Percentiles rank a stretch among this genome's conserved stretches.
These are phyloP conservation scores for Dorcus parallelipipedus DNA, from an alignment of 2,888 invertebrate genomes.

Conservation along the genomic window DNA sequence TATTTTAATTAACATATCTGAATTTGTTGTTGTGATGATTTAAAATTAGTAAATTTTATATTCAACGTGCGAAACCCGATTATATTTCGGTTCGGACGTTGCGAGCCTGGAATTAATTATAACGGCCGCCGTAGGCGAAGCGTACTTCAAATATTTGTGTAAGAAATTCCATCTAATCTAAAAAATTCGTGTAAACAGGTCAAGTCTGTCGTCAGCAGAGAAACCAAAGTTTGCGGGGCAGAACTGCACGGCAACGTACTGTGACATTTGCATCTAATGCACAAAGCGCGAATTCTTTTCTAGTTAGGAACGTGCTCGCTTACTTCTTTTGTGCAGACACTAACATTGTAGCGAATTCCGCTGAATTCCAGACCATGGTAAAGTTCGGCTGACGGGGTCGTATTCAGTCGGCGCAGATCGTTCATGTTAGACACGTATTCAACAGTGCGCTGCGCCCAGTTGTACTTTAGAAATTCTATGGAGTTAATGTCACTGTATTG, in stretches of 20 bases:
- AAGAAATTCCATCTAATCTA: conserved; percentile 13
- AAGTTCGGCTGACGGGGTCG: neutral
- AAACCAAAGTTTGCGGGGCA: too few relatives aligned
- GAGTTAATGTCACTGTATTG: neutral
- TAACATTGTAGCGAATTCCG: neutral
- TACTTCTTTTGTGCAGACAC: neutral
- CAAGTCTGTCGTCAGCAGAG: too few relatives aligned
- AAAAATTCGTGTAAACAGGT: conserved; percentile 2
- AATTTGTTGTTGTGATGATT: too few relatives aligned
- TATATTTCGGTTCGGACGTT: too few relatives aligned
- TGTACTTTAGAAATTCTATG: neutral
- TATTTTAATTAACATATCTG: too few relatives aligned
- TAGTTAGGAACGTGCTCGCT: neutral
- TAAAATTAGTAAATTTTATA: too few relatives aligned
- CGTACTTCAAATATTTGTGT: conserved; percentile 9
- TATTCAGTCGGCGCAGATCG: neutral
- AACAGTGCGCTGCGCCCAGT: neutral
- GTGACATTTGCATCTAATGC: too few relatives aligned
- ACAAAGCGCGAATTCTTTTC: too few relatives aligned
- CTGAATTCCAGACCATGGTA: neutral
- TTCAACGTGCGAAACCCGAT: too few relatives aligned
- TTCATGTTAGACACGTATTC: neutral
- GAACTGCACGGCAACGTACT: too few relatives aligned
- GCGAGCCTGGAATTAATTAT: too few relatives aligned
- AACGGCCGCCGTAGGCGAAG: neutral